Evolutionary conservation across 2,113 vertebrate species (phyloP), one percentile per base, ranked within the genome.

Genomic region (Thunnus maccoyii): DNA sequence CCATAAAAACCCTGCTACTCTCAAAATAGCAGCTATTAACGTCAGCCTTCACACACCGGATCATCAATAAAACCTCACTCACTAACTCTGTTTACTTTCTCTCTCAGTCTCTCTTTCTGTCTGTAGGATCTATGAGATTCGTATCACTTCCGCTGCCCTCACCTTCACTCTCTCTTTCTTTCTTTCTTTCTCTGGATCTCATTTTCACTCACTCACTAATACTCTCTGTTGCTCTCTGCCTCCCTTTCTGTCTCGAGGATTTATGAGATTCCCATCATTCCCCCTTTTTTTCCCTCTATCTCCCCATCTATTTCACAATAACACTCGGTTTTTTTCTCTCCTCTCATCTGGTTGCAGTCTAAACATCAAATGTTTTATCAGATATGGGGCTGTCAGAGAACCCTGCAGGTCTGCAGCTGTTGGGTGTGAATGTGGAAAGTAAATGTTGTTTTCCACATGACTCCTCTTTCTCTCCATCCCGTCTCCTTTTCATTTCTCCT

Each of bases 351-450:
- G 0, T 76, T 36, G 17, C 30, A 46, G 50, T 27, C 41, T 13
- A 51, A 22, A 82, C 66, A 76, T 73, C 64, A 71, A n/a, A 60
- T 64, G 60, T 82, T 75, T 64, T 55, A 79, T 79, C 55, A 72
- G 74, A 76, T 17, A 27, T 32, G 46, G 74, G 64, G 32, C 30
- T 57, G 8, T 20, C 0, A 6, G 3, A 17, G 54, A 18, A 55
- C 3, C 30, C 10, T 27, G 18, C 1, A 18, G 22, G 32, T 71
- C 52, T 50, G 47, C 15, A 9, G 54, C 48, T 68, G 55, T 55
- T 50, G 18, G 14, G 27, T 30, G 4, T 30, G 27, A 30, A 30
- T 7, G 22, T 27, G 25, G 60, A 25, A 46, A 44, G 25, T 76
- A 52, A 70, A 5, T 15, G 3, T 36, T 58, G 61, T 83, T 52